These are phyloP conservation scores for Monopterus albus DNA, from an alignment of 2,113 vertebrate genomes.

Conservation along the genomic window DNA sequence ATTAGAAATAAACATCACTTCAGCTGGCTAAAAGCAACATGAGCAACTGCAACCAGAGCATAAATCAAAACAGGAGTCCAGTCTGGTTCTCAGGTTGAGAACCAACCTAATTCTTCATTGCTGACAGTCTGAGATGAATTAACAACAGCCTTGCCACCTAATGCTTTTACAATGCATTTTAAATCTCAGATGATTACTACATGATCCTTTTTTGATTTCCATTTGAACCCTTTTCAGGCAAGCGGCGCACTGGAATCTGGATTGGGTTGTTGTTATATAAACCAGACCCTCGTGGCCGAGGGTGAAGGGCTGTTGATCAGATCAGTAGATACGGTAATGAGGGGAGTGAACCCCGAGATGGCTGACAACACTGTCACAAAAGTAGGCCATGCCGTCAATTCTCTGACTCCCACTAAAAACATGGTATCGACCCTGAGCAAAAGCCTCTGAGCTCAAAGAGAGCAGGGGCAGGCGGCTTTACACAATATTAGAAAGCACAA, in stretches of 20 bases:
- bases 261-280: conserved; percentile 10
- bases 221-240: background rate
- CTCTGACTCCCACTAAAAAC: conserved; percentile 43
- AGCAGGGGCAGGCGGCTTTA: conserved; percentile 1
- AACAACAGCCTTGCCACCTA: conserved; percentile 5
- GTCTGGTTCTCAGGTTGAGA: conserved; percentile 19
- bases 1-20: conserved; percentile 3
- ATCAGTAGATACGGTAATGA: conserved; percentile 44
- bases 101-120: conserved; percentile 34
- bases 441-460: conserved; percentile 38
- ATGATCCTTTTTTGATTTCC: background rate
- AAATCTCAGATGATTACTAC: conserved; percentile 12
- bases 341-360: conserved; percentile 19
- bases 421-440: conserved; percentile 2
- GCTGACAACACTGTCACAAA: conserved; percentile 29
- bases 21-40: conserved; percentile 5
- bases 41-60: conserved; percentile 11
- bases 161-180: conserved; percentile 3
- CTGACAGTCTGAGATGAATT: conserved; percentile 19
- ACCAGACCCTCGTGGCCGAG: conserved; percentile 16
- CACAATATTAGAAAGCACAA: conserved; percentile 23
- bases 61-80: conserved; percentile 30
- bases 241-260: background rate
- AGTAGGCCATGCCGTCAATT: conserved; percentile 52
- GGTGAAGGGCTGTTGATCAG: conserved; percentile 15